Conservation (phyloP, 2,888 invertebrate species). For the Hypolimnas misippus region DNA sequence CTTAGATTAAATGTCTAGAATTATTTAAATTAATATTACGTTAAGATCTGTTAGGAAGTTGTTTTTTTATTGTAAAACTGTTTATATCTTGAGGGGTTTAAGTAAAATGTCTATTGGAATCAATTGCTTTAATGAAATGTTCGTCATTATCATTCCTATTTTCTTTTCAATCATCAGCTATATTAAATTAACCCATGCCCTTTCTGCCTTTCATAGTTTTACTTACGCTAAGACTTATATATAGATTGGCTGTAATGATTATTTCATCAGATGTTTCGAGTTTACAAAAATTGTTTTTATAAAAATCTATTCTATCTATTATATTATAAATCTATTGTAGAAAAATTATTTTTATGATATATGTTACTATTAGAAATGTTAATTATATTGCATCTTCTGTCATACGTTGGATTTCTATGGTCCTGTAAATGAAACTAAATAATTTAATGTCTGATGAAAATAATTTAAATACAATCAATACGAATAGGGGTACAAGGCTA, state of each 20-base stretch:
- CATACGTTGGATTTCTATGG: not conserved
- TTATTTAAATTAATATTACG: too few species aligned
- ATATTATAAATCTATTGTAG: too few species aligned
- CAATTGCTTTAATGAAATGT: constrained; percentile 1
- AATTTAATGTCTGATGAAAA: constrained; percentile 20
- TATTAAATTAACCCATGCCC: constrained; percentile 53
- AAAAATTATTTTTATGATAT: not conserved
- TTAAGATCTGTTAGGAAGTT: too few species aligned
- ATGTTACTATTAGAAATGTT: too few species aligned
- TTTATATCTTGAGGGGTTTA: not conserved
- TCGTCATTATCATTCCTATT: constrained; percentile 28
- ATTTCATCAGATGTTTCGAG: constrained; percentile 26
- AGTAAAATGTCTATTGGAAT: constrained; percentile 1
- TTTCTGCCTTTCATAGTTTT: constrained; percentile 72
- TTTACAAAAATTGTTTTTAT: not conserved
- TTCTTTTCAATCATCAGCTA: constrained; percentile 47
- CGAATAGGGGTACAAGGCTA: constrained; percentile 52
- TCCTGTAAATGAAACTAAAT: not conserved
- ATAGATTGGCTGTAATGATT: constrained; percentile 52
- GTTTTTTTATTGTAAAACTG: not conserved
- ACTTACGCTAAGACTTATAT: constrained; percentile 59
- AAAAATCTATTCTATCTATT: not conserved
- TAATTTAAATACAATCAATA: constrained; percentile 8
- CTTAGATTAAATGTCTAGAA: constrained; percentile 1
- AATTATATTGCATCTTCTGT: not conserved